Evolutionary conservation across 2,888 invertebrate species (phyloP).

Genomic region (Alcis repandata): DNA sequence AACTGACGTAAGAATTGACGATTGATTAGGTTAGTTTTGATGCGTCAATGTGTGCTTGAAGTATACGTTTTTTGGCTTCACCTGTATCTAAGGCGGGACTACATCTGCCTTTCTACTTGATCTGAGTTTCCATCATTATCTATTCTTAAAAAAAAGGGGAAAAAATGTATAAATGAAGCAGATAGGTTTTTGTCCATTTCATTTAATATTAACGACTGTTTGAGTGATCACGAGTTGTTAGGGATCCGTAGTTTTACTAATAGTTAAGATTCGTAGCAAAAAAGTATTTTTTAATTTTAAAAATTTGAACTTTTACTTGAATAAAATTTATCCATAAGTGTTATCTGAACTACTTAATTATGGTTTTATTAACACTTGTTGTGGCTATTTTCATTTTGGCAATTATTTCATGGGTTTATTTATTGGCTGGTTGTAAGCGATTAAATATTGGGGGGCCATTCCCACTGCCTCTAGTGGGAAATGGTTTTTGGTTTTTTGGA

Average conservation of each 20-base stretch:
- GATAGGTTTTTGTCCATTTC: background rate
- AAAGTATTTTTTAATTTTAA: background rate
- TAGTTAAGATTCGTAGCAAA: background rate
- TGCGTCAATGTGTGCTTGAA: too few species aligned
- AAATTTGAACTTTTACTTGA: too few species aligned
- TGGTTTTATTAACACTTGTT: conserved; percentile 29
- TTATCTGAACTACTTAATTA: conserved; percentile 12
- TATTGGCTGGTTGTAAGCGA: conserved; percentile 52
- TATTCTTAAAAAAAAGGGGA: too few species aligned
- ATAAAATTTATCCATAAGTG: too few species aligned
- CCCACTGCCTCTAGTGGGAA: conserved; percentile 77
- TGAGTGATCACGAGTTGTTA: background rate
- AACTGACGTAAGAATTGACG: too few species aligned
- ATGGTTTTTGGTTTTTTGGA: conserved; percentile 72
- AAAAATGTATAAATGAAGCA: background rate
- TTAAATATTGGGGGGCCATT: conserved; percentile 60
- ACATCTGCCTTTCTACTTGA: too few species aligned
- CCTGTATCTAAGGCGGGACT: too few species aligned
- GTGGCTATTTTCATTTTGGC: conserved; percentile 31
- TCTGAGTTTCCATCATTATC: too few species aligned
- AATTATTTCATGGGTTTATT: conserved; percentile 57
- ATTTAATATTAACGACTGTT: background rate
- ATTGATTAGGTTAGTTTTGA: too few species aligned
- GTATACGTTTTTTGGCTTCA: too few species aligned
- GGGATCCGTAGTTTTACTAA: too few species aligned